These are phyloP conservation scores for Diarsia rubi DNA, from an alignment of 2,888 invertebrate genomes.

Conservation along the genomic window DNA sequence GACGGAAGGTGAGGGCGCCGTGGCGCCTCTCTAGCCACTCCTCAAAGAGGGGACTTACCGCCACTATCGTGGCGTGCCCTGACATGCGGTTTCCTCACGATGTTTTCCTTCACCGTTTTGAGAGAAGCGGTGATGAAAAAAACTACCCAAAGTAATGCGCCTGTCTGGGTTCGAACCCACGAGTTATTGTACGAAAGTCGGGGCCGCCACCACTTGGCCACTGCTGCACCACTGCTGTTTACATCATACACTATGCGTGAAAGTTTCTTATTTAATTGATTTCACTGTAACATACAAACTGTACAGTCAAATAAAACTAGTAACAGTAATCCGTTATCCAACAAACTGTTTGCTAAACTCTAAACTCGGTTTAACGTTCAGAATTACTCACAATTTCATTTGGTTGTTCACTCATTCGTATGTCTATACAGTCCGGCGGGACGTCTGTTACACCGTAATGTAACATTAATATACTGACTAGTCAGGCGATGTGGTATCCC, in stretches of 20 bases:
- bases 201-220: no score
- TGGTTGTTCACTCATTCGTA: slow-evolving; percentile 66
- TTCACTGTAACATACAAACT: neutral
- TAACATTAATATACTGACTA: neutral
- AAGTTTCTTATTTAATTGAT: neutral
- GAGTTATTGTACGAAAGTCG: no score
- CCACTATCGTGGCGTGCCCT: no score
- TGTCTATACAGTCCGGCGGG: slow-evolving; percentile 45
- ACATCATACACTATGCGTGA: neutral
- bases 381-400: slow-evolving; percentile 68
- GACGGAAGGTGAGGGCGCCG: no score
- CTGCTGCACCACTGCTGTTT: no score
- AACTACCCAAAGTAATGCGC: no score
- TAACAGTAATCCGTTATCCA: slow-evolving; percentile 41
- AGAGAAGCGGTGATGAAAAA: no score
- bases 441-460: slow-evolving; percentile 44
- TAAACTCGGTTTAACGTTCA: slow-evolving; percentile 58
- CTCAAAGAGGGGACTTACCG: no score
- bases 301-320: slow-evolving; percentile 19
- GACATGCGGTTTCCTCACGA: no score
- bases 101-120: no score
- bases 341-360: slow-evolving; percentile 51
- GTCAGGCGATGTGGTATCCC: neutral
- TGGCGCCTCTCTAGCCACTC: no score
- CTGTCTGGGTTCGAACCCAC: no score